A percentile compares a stretch with the other conserved stretches of the same genome.
Conservation (phyloP, 2,888 invertebrate species). For the Adelphocoris suturalis region DNA sequence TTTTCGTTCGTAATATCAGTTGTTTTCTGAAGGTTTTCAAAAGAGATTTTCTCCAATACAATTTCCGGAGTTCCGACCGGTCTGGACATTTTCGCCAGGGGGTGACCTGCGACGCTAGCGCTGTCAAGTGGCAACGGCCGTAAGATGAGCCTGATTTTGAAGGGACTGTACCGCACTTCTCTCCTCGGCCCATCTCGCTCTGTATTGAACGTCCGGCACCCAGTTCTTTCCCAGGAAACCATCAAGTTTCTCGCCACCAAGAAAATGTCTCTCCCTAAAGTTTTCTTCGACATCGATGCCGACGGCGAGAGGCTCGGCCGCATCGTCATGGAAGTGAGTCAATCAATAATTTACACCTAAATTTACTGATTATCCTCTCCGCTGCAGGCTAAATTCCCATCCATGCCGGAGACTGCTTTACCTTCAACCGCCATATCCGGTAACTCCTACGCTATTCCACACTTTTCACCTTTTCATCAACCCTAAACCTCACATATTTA, state of each 20-base stretch:
- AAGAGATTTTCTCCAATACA: background rate
- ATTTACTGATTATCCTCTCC: background rate
- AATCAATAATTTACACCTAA: background rate
- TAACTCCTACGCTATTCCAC: background rate
- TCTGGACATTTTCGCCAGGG: background rate
- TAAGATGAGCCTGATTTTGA: conserved; percentile 63
- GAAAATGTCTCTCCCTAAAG: conserved; percentile 90
- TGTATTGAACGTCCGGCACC: conserved; percentile 49
- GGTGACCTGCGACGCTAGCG: conserved; percentile 40
- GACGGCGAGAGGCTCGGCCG: conserved; percentile 89
- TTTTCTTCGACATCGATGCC: conserved; percentile 93
- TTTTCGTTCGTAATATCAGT: background rate
- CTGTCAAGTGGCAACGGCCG: background rate
- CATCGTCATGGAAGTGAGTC: conserved; percentile 93
- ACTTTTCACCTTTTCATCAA: background rate
- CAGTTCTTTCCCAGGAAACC: conserved; percentile 21
- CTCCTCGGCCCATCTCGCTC: conserved; percentile 46
- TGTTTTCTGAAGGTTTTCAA: background rate
- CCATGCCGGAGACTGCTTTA: conserved; percentile 29
- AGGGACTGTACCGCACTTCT: conserved; percentile 63
- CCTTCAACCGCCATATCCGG: conserved; percentile 54
- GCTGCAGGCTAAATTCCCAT: background rate
- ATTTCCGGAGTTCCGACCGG: background rate
- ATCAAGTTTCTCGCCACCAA: conserved; percentile 68
- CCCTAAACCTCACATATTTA: background rate